phyloP scores from a whole-genome alignment of 2,797 vertebrate species.

The Argyrosomus regius region DNA sequence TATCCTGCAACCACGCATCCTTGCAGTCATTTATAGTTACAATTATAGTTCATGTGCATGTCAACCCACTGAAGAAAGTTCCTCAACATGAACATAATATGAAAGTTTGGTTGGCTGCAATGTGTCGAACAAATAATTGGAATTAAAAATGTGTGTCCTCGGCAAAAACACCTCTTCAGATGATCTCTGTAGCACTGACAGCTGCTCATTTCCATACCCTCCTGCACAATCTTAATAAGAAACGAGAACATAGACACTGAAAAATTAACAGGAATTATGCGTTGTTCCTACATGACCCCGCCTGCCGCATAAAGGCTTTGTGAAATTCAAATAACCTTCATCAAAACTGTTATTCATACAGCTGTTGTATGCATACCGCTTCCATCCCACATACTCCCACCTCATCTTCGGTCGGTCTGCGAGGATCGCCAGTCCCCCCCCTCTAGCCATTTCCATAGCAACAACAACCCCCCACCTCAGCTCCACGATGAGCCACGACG shows the following conservation, averaged over 20 bases:
- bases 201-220: slow-evolving; percentile 44
- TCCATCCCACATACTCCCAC: slow-evolving; percentile 65
- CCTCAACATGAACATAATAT: not conserved
- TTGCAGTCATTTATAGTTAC: slow-evolving; percentile 13
- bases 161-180: not conserved
- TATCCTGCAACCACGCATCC: not conserved
- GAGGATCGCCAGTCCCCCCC: slow-evolving; percentile 15
- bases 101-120: not conserved
- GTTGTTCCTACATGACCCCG: not conserved
- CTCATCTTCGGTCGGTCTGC: slow-evolving; percentile 37
- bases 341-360: slow-evolving; percentile 41
- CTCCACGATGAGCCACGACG: slow-evolving; percentile 12
- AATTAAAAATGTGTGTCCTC: slow-evolving; percentile 5
- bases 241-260: not conserved
- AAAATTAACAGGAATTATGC: not conserved
- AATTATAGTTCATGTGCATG: not conserved
- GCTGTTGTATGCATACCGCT: slow-evolving; percentile 41
- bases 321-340: slow-evolving; percentile 29
- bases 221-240: not conserved
- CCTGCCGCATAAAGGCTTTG: not conserved
- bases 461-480: slow-evolving; percentile 26
- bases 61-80: slow-evolving; percentile 7
- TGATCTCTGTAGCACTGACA: slow-evolving; percentile 21
- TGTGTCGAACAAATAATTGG: not conserved
- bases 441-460: slow-evolving; percentile 60